A percentile compares a stretch with the other conserved stretches of the same genome.
These are phyloP conservation scores for Calameuta idolon DNA, from an alignment of 2,888 invertebrate genomes.

Conservation along the genomic window DNA sequence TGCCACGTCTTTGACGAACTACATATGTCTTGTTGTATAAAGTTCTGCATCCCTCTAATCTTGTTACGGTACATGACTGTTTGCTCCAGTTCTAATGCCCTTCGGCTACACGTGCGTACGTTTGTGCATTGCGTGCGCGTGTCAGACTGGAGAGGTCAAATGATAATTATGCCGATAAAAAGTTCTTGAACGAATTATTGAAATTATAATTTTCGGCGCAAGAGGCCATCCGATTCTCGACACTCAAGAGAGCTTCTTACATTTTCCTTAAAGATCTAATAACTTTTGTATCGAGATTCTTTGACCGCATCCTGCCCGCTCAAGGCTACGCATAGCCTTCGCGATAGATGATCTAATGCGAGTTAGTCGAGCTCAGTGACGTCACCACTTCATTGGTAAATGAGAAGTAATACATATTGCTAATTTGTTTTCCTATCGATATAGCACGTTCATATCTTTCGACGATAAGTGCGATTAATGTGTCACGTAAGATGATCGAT, in stretches of 20 bases:
- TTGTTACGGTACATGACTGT: too few species aligned
- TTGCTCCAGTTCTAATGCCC: too few species aligned
- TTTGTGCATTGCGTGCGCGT: too few species aligned
- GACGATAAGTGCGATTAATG: too few species aligned
- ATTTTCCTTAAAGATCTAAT: background rate
- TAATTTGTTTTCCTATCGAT: background rate
- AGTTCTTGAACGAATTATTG: background rate
- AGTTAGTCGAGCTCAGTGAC: background rate
- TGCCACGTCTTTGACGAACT: too few species aligned
- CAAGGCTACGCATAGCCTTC: background rate
- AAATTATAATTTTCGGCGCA: background rate
- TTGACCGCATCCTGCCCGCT: background rate
- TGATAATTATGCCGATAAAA: background rate
- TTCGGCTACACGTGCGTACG: too few species aligned
- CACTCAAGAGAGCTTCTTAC: background rate
- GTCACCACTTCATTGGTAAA: background rate
- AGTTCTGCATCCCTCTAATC: too few species aligned
- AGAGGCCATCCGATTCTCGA: background rate
- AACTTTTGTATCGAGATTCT: background rate
- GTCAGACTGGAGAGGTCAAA: too few species aligned
- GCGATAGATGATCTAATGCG: background rate
- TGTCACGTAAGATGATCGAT: too few species aligned
- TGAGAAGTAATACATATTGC: background rate
- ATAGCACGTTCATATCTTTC: background rate
- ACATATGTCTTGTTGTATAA: too few species aligned